A percentile compares a stretch with the other conserved stretches of the same genome.
These are phyloP conservation scores for Pristiophorus japonicus DNA, from an alignment of 2,113 vertebrate species.

Conservation along the genomic window DNA sequence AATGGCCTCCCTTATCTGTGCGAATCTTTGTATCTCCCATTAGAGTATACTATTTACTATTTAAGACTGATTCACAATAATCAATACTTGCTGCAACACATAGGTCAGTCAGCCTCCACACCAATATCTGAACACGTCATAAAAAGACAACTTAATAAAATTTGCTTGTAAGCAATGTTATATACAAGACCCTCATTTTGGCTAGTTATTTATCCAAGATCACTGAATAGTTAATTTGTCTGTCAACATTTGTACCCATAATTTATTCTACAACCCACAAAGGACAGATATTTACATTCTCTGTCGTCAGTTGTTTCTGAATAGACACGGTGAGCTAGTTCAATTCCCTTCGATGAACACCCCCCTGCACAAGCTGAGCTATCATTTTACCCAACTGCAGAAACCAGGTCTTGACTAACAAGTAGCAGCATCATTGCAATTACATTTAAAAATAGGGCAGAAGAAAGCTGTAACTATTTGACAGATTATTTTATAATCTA, in stretches of 20 bases:
- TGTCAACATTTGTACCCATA: not conserved
- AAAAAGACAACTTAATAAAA: not conserved
- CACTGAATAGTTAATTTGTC: not conserved
- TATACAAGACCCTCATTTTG: not conserved
- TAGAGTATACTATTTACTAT: not conserved
- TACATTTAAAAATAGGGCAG: not conserved
- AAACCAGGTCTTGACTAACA: not conserved
- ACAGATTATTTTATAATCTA: not conserved
- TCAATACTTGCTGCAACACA: not conserved
- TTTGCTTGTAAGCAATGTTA: not conserved
- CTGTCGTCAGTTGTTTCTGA: not conserved
- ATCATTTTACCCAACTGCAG: not conserved
- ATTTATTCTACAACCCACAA: not conserved
- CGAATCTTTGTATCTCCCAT: not conserved
- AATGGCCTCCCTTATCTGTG: not conserved
- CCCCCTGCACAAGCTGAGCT: not conserved
- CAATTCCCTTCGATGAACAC: not conserved
- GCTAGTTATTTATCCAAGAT: not conserved
- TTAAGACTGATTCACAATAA: not conserved
- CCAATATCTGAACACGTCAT: not conserved
- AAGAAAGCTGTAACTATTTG: not conserved
- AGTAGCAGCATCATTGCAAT: not conserved
- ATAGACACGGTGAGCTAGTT: not conserved
- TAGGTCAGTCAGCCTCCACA: not conserved
- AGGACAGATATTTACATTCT: not conserved